A percentile compares a stretch with the other conserved stretches of the same genome.
These are phyloP conservation scores for Adelognathus sp. DNA, from an alignment of 2,888 invertebrate species.

Conservation along the genomic window DNA sequence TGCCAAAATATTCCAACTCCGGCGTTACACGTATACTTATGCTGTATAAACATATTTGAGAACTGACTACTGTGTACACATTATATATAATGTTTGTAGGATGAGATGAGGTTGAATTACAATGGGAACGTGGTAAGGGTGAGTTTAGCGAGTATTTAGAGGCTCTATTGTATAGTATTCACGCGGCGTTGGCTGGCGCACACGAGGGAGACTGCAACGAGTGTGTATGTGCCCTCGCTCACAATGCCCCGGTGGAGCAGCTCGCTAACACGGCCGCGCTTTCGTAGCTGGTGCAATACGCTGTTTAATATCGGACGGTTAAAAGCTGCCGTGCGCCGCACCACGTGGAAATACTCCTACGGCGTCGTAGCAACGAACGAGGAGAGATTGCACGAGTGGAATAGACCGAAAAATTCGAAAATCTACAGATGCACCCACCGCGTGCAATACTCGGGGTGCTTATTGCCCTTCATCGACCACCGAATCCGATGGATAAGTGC, in stretches of 20 bases:
- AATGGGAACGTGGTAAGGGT: conserved; percentile 47
- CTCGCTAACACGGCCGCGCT: conserved; percentile 13
- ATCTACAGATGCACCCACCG: not conserved
- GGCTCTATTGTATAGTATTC: conserved; percentile 42
- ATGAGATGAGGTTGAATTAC: conserved; percentile 39
- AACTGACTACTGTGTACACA: conserved; percentile 19
- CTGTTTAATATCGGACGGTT: conserved; percentile 55
- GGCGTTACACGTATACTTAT: conserved; percentile 19
- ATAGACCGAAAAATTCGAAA: conserved; percentile 17
- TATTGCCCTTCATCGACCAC: not conserved
- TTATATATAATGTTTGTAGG: conserved; percentile 21
- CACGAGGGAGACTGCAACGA: not conserved
- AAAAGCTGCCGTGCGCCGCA: conserved; percentile 27
- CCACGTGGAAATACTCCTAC: conserved; percentile 26
- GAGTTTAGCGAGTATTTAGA: conserved; percentile 57
- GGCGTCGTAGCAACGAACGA: not conserved
- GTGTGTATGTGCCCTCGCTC: not conserved
- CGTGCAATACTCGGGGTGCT: not conserved
- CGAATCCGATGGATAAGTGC: not conserved
- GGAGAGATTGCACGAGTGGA: conserved; percentile 1
- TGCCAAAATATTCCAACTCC: conserved; percentile 41
- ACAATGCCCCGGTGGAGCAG: conserved; percentile 3
- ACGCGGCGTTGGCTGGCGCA: conserved; percentile 7
- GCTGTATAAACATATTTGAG: conserved; percentile 47
- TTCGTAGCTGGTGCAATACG: conserved; percentile 29